Conservation (phyloP, 2,797 vertebrate species). For the Paedocypris micromegethes region DNA sequence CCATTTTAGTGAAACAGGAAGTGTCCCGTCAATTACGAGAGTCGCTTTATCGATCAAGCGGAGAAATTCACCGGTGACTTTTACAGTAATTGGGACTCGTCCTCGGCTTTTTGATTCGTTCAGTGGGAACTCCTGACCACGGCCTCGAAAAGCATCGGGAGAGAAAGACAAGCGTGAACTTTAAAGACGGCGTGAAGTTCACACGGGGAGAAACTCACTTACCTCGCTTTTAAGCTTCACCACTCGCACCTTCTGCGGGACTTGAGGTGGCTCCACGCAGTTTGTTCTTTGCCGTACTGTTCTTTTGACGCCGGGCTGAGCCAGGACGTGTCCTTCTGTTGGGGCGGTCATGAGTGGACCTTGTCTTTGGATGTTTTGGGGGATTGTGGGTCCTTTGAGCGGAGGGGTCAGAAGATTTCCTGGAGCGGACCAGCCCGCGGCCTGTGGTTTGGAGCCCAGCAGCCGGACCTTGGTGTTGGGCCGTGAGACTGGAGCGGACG, state of each 20-base stretch:
- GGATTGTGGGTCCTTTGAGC: conserved; percentile 64
- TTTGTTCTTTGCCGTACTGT: conserved; percentile 91
- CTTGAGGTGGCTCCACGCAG: conserved; percentile 68
- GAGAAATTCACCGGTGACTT: conserved; percentile 65
- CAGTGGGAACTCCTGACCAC: conserved; percentile 24
- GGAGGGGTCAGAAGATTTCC: conserved; percentile 58
- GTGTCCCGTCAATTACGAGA: conserved; percentile 55
- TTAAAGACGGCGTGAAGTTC: conserved; percentile 43
- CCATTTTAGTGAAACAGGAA: conserved; percentile 53
- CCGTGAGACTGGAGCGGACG: conserved; percentile 43
- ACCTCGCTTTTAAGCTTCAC: conserved; percentile 89
- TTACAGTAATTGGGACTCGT: conserved; percentile 49
- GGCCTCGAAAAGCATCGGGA: conserved; percentile 25
- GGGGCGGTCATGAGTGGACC: conserved; percentile 49
- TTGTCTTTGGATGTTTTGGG: conserved; percentile 63
- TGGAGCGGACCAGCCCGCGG: conserved; percentile 4
- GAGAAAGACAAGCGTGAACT: conserved; percentile 37
- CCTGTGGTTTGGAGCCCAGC: conserved; percentile 53
- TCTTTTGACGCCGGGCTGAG: conserved; percentile 78
- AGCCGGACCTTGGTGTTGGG: conserved; percentile 63
- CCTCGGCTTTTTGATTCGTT: conserved; percentile 34
- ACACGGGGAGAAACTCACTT: conserved; percentile 60
- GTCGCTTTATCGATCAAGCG: conserved; percentile 68
- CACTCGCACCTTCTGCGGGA: conserved; percentile 88
- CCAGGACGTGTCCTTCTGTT: conserved; percentile 36